Evolutionary conservation across 2,797 vertebrate species (phyloP).

Genomic region (Denticeps clupeoides): DNA sequence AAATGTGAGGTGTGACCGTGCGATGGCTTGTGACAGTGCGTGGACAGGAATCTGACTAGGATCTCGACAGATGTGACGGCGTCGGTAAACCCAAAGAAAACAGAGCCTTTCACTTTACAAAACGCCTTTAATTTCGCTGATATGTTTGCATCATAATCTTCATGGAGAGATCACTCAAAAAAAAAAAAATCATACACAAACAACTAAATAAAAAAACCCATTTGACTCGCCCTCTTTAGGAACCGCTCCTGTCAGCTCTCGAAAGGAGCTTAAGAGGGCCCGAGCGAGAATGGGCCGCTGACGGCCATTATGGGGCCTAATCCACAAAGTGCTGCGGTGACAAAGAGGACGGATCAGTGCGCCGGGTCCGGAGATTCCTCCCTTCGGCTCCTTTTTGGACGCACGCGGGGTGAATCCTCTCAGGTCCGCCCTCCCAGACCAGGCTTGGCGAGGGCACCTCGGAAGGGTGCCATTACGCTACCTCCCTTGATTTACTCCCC

Average conservation of each 20-base stretch:
- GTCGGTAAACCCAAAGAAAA: background rate
- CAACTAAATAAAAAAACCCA: slow-evolving; percentile 7
- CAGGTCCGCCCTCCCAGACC: too few species aligned
- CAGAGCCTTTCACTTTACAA: background rate
- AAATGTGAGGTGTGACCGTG: background rate
- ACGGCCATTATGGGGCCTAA: slow-evolving; percentile 22
- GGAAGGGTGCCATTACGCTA: too few species aligned
- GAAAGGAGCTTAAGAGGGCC: slow-evolving; percentile 28
- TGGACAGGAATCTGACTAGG: background rate
- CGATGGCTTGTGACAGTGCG: background rate
- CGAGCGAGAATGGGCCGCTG: background rate
- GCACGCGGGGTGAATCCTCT: too few species aligned
- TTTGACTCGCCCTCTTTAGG: slow-evolving; percentile 10
- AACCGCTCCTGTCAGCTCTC: slow-evolving; percentile 18
- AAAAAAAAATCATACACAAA: background rate
- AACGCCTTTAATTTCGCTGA: background rate
- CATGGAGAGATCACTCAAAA: background rate
- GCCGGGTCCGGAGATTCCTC: slow-evolving; percentile 1
- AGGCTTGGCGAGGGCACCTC: too few species aligned
- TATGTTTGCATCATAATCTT: slow-evolving; percentile 2
- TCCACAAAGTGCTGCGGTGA: slow-evolving; percentile 19
- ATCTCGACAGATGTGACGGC: background rate
- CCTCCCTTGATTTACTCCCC: too few species aligned
- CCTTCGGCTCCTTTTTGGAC: too few species aligned
- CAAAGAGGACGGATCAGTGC: slow-evolving; percentile 7